Percentiles rank a stretch among this genome's conserved stretches.
These are phyloP conservation scores for Hormaphis cornu DNA, from an alignment of 1,140 invertebrate species.

Conservation along the genomic window DNA sequence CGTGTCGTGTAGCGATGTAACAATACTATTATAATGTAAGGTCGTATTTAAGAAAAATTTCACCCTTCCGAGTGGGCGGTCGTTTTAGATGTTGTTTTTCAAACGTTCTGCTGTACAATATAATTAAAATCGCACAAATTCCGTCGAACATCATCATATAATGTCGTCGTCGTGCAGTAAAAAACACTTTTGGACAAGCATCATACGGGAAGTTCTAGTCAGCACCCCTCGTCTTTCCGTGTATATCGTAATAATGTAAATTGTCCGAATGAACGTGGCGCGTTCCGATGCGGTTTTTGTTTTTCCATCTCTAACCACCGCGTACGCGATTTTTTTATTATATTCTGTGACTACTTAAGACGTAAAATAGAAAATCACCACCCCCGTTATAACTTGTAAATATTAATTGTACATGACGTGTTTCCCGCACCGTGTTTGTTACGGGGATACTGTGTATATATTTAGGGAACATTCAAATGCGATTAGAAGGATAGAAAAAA, in stretches of 20 bases:
- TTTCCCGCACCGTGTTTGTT: too few relatives aligned
- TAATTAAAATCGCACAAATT: too few relatives aligned
- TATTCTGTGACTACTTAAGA: neutral
- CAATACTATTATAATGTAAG: neutral
- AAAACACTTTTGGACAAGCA: too few relatives aligned
- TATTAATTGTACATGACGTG: neutral
- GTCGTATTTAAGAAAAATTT: neutral
- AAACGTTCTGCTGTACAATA: too few relatives aligned
- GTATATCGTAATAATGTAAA: too few relatives aligned
- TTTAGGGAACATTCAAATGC: too few relatives aligned
- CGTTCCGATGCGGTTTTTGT: neutral
- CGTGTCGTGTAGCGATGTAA: neutral
- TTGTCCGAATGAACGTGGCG: too few relatives aligned
- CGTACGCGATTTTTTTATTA: neutral
- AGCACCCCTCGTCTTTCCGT: neutral
- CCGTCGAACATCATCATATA: too few relatives aligned
- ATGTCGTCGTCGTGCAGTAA: too few relatives aligned
- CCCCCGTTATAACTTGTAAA: neutral
- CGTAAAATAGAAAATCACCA: too few relatives aligned
- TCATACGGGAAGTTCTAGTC: conserved; percentile 22
- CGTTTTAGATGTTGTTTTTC: neutral
- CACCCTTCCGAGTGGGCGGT: neutral
- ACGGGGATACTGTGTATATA: too few relatives aligned
- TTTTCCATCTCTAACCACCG: neutral
- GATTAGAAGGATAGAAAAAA: too few relatives aligned